Conservation (phyloP, 2,888 invertebrate species). For the Hedya salicella region DNA sequence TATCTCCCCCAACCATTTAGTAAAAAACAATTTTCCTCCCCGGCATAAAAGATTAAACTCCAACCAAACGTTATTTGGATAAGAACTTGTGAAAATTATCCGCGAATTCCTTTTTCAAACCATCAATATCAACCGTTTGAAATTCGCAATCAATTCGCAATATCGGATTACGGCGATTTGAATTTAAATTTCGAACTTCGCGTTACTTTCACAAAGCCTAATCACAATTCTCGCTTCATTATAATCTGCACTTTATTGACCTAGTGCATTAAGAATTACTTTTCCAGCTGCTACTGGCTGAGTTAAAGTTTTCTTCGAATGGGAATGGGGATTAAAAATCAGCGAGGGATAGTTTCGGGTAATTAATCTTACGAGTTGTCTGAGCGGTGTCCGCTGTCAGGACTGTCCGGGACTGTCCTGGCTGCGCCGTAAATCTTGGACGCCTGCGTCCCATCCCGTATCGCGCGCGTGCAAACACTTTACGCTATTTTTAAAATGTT, state of each 20-base stretch:
- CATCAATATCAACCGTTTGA: conserved; percentile 39
- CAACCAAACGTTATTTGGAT: background rate
- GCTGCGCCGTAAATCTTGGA: conserved; percentile 46
- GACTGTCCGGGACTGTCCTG: conserved; percentile 43
- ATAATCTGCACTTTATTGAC: background rate
- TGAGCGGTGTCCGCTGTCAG: conserved; percentile 47
- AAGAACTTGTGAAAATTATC: conserved; percentile 1
- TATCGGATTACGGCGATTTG: conserved; percentile 37
- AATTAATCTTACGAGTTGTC: conserved; percentile 43
- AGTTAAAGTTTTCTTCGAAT: conserved; percentile 11
- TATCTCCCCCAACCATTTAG: background rate
- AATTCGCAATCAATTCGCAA: conserved; percentile 41
- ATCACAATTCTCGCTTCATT: background rate
- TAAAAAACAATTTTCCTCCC: background rate
- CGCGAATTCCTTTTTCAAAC: conserved; percentile 29
- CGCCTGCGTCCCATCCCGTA: conserved; percentile 34
- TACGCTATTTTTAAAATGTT: conserved; percentile 29
- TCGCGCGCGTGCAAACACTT: conserved; percentile 27
- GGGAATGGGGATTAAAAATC: conserved; percentile 37
- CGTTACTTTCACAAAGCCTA: background rate
- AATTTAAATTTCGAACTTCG: conserved; percentile 38
- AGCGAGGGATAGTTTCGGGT: conserved; percentile 40
- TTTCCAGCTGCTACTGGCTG: background rate
- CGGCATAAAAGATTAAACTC: background rate
- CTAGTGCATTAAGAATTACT: background rate